Conservation (phyloP, 2,888 invertebrate species). For the Pemphredon lugubris region DNA sequence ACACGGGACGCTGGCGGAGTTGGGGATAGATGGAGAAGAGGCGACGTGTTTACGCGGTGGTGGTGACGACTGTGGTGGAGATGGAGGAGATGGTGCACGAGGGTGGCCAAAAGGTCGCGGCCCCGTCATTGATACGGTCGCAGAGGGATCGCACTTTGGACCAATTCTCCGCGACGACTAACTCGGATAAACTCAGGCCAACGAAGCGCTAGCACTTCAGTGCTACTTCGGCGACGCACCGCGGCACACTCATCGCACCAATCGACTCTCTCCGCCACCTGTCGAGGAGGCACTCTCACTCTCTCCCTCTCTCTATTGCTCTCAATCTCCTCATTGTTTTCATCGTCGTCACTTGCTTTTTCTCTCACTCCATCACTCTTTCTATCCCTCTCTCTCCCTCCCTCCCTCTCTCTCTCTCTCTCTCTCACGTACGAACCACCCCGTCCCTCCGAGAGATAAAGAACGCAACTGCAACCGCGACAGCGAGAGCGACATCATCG, state of each 20-base stretch:
- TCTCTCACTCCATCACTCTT: slow-evolving; percentile 25
- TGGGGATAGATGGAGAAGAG: neutral
- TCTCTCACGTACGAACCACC: no score
- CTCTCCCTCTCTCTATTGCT: slow-evolving; percentile 30
- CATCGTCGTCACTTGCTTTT: slow-evolving; percentile 1
- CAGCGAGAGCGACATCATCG: no score
- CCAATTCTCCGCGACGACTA: slow-evolving; percentile 72
- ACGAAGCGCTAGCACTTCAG: slow-evolving; percentile 74
- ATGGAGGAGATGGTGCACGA: slow-evolving; percentile 31
- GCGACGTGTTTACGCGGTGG: slow-evolving; percentile 37
- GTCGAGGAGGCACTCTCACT: neutral
- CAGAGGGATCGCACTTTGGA: slow-evolving; percentile 76
- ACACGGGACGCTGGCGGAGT: slow-evolving; percentile 27
- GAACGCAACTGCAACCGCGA: no score
- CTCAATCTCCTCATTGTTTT: neutral
- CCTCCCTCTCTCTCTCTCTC: neutral
- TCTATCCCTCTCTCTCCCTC: slow-evolving; percentile 19
- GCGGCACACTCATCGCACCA: slow-evolving; percentile 66
- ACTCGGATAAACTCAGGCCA: slow-evolving; percentile 76
- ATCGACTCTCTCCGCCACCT: slow-evolving; percentile 5
- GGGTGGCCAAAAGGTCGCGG: slow-evolving; percentile 70
- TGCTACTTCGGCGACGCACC: slow-evolving; percentile 75
- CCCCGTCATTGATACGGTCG: slow-evolving; percentile 73
- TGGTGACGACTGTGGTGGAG: slow-evolving; percentile 21
- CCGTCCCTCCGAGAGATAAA: no score